Base-by-base conservation (phyloP, 2,888 invertebrate genomes). In the Malacosoma neustria region DNA sequence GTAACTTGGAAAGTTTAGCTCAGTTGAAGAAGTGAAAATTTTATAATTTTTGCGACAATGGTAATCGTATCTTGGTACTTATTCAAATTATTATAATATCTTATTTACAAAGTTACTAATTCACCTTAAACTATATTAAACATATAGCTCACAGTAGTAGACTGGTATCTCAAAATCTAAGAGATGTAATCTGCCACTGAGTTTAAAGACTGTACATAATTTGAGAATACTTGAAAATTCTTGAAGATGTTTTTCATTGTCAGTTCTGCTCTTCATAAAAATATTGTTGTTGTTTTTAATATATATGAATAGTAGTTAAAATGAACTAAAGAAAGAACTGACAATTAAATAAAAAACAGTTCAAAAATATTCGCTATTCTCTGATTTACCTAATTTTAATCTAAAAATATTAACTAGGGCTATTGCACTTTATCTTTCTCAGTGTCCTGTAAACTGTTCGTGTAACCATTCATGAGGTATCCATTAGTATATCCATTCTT, bases 351-450 rank as follows among this genome's bases (percentile, higher is more conserved):
- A 30, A 14, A 9, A 3, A 12, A 14, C 14, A 35, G 30, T 35
- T 13, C 15, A 30, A 35, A 13, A 13, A 32, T 32, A 13, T 13
- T n/a, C 13, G n/a, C 5, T n/a, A n/a, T 13, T 13, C 32, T 13
- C 13, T 7, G 11, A 32, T 9, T 32, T 32, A n/a, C 2, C 32
- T 32, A 32, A 13, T 3, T 36, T 33, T 36, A 36, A 34, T 13
- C 13, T 30, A 33, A 34, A 33, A 36, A 37, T 15, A 30, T 35
- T 13, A 33, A 37, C 14, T 32, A 37, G 37, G 45, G 45, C 57
- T 82, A 82, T 61, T 76, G 82, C 48, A 72, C 51, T 61, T 82
- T 82, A 57, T 73, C 69, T 57, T 82, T 82, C 13, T 60, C 63
- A 59, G 60, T 60, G 30, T 46, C 36, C 31, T 54, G 45, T 39